These are phyloP conservation scores for Aurelia sp. DNA, from an alignment of 30 jellyfish, hydroid and myxozoan genomes.

Conservation along the genomic window DNA sequence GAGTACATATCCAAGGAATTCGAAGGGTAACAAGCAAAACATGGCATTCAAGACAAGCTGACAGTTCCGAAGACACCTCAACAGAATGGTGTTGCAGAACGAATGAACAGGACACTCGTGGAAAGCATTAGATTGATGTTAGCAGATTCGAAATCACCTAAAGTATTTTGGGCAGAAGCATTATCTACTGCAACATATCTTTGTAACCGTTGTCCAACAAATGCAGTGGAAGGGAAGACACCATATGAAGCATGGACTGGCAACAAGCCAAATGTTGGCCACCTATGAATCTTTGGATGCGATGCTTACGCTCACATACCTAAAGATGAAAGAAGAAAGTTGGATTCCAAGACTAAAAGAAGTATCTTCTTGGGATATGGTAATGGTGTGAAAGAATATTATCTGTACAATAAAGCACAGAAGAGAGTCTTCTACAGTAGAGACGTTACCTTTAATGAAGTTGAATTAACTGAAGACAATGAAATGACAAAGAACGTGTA, in stretches of 20 bases:
- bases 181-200: too few relatives aligned
- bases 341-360: conserved; percentile 46
- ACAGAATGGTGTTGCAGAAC: too few relatives aligned
- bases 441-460: too few relatives aligned
- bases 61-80: too few relatives aligned
- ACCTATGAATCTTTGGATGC: conserved; percentile 66
- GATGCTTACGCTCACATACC: conserved; percentile 69
- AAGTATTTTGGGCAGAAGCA: too few relatives aligned
- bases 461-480: too few relatives aligned
- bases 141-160: too few relatives aligned
- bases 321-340: conserved; percentile 44
- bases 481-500: not conserved
- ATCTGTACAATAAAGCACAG: conserved; percentile 23
- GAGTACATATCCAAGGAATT: conserved; percentile 71
- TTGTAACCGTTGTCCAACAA: not conserved
- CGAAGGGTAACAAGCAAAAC: not conserved
- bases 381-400: conserved; percentile 21
- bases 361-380: conserved; percentile 45
- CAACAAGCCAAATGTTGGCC: conserved; percentile 40
- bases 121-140: too few relatives aligned
- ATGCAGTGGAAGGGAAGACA: conserved; percentile 30
- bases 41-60: not conserved
- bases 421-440: not conserved
- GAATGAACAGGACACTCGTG: too few relatives aligned
- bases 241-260: conserved; percentile 73